phyloP scores from a whole-genome alignment of 2,888 invertebrate species.

The Odontothrips loti region DNA sequence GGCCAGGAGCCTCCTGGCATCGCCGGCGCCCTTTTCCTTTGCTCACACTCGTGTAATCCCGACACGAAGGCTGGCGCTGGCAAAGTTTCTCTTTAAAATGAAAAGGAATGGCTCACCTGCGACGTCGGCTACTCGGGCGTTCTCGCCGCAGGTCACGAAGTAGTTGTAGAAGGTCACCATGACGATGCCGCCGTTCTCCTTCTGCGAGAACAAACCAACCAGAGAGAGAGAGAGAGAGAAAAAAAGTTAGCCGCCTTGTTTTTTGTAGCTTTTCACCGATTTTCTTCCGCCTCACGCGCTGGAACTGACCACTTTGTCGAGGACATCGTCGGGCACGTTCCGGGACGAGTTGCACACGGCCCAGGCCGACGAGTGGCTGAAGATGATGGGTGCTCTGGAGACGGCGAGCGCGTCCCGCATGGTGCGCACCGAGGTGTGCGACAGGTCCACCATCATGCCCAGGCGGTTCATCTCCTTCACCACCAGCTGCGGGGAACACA shows the following conservation, averaged over 20 bases:
- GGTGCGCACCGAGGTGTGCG: slow-evolving; percentile 59
- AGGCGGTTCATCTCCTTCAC: slow-evolving; percentile 64
- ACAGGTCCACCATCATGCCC: slow-evolving; percentile 65
- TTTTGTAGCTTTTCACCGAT: neutral
- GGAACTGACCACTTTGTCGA: slow-evolving; percentile 52
- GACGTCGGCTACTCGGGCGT: slow-evolving; percentile 62
- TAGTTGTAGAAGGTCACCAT: slow-evolving; percentile 70
- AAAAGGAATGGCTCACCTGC: slow-evolving; percentile 52
- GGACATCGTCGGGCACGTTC: slow-evolving; percentile 60
- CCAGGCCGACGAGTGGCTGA: slow-evolving; percentile 61
- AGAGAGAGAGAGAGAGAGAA: neutral
- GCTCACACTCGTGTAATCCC: neutral
- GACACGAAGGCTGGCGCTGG: neutral
- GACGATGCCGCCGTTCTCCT: slow-evolving; percentile 63
- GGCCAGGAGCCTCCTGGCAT: neutral
- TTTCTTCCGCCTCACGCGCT: neutral
- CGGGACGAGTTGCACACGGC: slow-evolving; percentile 57
- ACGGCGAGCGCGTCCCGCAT: slow-evolving; percentile 58
- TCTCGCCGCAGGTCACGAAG: slow-evolving; percentile 56
- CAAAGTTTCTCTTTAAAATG: too few relatives aligned
- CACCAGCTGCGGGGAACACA: slow-evolving; percentile 50
- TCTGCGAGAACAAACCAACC: slow-evolving; percentile 47
- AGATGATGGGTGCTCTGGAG: slow-evolving; percentile 61
- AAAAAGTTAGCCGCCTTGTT: slow-evolving; percentile 6
- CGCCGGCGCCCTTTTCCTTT: neutral